Percentiles rank a stretch among this genome's conserved stretches.
These are phyloP conservation scores for Koerneria pararmatus DNA, from an alignment of 2,888 invertebrate genomes.

Conservation along the genomic window DNA sequence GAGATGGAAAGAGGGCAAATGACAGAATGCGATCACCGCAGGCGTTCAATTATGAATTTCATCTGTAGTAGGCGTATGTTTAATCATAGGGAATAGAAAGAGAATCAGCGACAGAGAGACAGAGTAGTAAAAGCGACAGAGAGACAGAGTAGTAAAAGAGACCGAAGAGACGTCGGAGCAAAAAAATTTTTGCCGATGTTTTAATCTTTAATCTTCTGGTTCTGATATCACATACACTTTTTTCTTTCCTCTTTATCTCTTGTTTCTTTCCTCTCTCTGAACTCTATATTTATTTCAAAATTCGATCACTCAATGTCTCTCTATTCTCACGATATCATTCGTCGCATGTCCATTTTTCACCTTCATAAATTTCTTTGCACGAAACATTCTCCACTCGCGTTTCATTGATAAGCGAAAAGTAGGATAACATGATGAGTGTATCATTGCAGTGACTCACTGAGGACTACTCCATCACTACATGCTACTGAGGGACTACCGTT, in stretches of 20 bases:
- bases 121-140: neutral
- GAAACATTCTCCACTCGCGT: neutral
- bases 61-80: too few species aligned
- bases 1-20: too few species aligned
- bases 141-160: neutral
- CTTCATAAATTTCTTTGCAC: neutral
- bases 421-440: too few species aligned
- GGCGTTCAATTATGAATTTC: too few species aligned
- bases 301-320: neutral
- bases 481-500: too few species aligned
- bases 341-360: neutral
- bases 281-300: neutral
- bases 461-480: too few species aligned
- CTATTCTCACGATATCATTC: neutral
- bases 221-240: neutral
- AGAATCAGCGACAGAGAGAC: neutral
- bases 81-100: neutral
- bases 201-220: too few species aligned
- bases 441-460: too few species aligned
- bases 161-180: neutral
- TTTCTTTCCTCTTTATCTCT: constrained; percentile 2
- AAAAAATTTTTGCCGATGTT: too few species aligned
- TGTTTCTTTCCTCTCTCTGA: neutral
- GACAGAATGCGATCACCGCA: too few species aligned
- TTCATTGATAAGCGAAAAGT: neutral